Conservation (phyloP, 2,888 invertebrate genomes). For the Aradus depressus region DNA sequence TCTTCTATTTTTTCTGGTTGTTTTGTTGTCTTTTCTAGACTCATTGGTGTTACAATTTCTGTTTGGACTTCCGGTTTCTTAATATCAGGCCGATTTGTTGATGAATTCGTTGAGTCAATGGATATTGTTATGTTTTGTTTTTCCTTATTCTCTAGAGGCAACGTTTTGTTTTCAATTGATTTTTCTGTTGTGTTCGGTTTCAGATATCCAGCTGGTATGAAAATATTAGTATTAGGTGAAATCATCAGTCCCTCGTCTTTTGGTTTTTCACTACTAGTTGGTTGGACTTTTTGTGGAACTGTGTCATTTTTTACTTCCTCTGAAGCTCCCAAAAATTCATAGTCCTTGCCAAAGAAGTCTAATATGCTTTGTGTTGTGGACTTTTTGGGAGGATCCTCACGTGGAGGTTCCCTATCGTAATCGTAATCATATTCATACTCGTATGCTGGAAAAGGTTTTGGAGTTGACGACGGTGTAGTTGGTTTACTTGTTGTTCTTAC, state of each 20-base stretch:
- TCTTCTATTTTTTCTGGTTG: no score
- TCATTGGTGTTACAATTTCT: no score
- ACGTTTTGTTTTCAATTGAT: not conserved
- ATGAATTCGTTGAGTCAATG: no score
- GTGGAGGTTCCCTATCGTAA: constrained; percentile 20
- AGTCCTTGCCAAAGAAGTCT: constrained; percentile 18
- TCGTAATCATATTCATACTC: constrained; percentile 29
- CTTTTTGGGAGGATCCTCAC: constrained; percentile 16
- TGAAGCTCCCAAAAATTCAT: constrained; percentile 21
- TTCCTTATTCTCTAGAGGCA: no score
- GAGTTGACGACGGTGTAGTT: constrained; percentile 15
- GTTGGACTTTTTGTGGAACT: not conserved
- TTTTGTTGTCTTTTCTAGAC: no score
- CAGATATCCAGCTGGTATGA: constrained; percentile 9
- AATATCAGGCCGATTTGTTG: no score
- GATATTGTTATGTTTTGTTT: no score
- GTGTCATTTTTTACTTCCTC: constrained; percentile 8
- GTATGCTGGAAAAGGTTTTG: constrained; percentile 22
- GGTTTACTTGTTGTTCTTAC: constrained; percentile 22
- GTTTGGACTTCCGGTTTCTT: no score
- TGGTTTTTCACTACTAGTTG: not conserved
- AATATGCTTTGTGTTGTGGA: constrained; percentile 9
- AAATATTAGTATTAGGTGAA: constrained; percentile 10
- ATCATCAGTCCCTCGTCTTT: constrained; percentile 1
- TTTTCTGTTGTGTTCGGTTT: constrained; percentile 5